phyloP scores from a whole-genome alignment of 2,797 vertebrate species.

The Nannoperca obscura region DNA sequence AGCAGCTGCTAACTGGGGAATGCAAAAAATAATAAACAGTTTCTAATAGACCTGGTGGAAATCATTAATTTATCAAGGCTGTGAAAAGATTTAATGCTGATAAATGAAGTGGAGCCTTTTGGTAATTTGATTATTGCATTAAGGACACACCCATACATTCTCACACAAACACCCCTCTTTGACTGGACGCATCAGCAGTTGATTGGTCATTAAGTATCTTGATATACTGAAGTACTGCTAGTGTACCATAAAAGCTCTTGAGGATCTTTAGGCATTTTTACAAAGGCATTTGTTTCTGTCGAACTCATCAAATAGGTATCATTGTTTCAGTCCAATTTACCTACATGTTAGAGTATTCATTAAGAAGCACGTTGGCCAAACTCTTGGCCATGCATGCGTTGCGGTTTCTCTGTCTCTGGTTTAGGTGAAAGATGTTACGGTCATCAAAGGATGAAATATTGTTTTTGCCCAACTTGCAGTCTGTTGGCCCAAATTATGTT shows the following conservation, averaged over 20 bases:
- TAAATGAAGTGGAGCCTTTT: conserved; percentile 41
- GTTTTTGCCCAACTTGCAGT: not conserved
- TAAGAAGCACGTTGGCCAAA: conserved; percentile 7
- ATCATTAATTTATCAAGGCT: conserved; percentile 52
- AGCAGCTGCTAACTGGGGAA: conserved; percentile 14
- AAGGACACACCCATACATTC: conserved; percentile 1
- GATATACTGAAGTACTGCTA: conserved; percentile 48
- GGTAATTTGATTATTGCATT: conserved; percentile 58
- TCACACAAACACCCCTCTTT: not conserved
- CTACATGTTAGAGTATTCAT: conserved; percentile 28
- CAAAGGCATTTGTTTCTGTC: conserved; percentile 24
- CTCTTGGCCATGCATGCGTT: not conserved
- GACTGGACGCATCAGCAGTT: conserved; percentile 53
- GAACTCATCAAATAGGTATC: conserved; percentile 25
- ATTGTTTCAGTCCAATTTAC: conserved; percentile 15
- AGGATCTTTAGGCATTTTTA: conserved; percentile 32
- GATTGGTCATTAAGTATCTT: conserved; percentile 55
- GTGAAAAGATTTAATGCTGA: conserved; percentile 50
- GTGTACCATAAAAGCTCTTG: conserved; percentile 28
- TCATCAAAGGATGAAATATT: conserved; percentile 2
- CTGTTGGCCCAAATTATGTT: not conserved
- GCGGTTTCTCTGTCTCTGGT: not conserved
- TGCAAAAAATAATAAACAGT: conserved; percentile 39
- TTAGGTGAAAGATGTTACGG: not conserved
- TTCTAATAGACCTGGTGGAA: conserved; percentile 27